A percentile compares a stretch with the other conserved stretches of the same genome.
Conservation (phyloP, 2,113 vertebrate genomes). For the Lagopus muta region DNA sequence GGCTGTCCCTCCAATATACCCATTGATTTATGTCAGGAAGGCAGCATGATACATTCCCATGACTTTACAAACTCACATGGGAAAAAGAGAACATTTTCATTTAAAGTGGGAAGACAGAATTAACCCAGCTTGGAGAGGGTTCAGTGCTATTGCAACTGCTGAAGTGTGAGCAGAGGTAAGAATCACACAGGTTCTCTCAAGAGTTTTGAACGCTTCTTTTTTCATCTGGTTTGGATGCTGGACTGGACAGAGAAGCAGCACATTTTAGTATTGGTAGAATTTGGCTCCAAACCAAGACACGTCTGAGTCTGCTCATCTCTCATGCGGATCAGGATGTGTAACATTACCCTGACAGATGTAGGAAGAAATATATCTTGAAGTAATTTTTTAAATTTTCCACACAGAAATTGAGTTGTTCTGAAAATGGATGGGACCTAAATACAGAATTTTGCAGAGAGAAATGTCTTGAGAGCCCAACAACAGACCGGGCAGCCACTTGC, state of each 20-base stretch:
- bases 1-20: conserved; percentile 24
- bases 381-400: background rate
- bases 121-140: background rate
- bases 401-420: conserved; percentile 3
- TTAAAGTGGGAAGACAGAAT: conserved; percentile 33
- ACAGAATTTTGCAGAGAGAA: background rate
- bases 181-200: background rate
- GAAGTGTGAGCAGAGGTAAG: background rate
- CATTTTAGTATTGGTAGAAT: background rate
- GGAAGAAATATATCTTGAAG: conserved; percentile 32
- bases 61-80: conserved; percentile 15
- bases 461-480: background rate
- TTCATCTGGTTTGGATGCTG: background rate
- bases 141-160: background rate
- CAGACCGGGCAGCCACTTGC: background rate
- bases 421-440: background rate
- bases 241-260: background rate
- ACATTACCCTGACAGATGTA: conserved; percentile 24
- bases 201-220: background rate
- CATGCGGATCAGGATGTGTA: background rate
- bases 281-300: conserved; percentile 20
- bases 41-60: conserved; percentile 45
- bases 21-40: conserved; percentile 61
- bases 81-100: conserved; percentile 43
- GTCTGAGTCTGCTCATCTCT: conserved; percentile 37